Evolutionary conservation across 2,797 vertebrate genomes (phyloP), one percentile per base, ranked within the genome.

Genomic region (Paramormyrops hopkinsi): DNA sequence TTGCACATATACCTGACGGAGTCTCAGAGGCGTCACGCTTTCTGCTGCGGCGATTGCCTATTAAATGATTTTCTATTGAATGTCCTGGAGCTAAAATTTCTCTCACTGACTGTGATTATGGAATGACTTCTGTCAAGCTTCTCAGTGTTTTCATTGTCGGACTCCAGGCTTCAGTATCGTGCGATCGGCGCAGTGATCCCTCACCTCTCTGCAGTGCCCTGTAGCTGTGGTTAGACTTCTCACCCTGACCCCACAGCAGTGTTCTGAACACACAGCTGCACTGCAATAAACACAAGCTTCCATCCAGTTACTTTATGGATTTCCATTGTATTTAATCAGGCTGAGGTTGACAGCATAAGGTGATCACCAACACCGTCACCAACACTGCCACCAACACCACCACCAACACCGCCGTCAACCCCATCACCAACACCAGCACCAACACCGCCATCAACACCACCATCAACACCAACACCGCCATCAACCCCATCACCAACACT

Each of bases 401-500:
- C 11, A 2, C 2, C 48, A 50, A 1, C 48, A 11, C 8, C 1
- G 2, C 1, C 9, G 2, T 1, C 9, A 9, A 0, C 48, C 0
- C 8, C 8, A 11, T 0, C 48, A 50, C 7, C 46, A 9, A 9
- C 46, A 48, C 46, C 6, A 1, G 1, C 46, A 9, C 7, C 48
- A 48, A 0, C 48, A 11, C 8, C 9, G 0, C 1, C 8, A 1
- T 2, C 9, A 11, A 1, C 48, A 11, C 2, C 48, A 11, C 9
- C 48, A 0, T 0, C 8, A 51, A 3, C 50, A 14, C 2, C 50
- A 51, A 6, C 44, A 44, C 0, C 44, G 1, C 0, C 2, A 3
- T 0, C 12, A 3, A 0, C 50, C 3, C 12, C 11, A 14, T 2
- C 50, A 0, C 0, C 50, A 50, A 0, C 48, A 50, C 8, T 9